Evolutionary conservation across 2,797 vertebrate genomes (phyloP).

Genomic region (Macropodus opercularis): DNA sequence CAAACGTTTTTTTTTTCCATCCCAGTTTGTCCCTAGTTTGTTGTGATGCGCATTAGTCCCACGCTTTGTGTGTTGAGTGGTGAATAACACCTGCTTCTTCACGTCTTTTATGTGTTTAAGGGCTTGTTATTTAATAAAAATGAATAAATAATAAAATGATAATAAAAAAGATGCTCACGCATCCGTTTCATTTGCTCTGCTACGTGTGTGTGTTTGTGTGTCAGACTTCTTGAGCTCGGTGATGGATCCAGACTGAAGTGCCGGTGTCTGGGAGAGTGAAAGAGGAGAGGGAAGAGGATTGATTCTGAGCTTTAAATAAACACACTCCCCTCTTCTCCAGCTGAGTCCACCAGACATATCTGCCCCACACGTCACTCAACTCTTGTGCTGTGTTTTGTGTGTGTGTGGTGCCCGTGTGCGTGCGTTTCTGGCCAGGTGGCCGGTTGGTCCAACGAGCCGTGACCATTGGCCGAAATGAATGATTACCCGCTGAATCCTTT

Average conservation of each 20-base stretch:
- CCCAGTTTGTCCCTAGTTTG: no score
- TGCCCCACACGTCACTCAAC: conserved; percentile 50
- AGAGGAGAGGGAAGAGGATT: conserved; percentile 57
- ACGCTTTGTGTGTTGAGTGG: no score
- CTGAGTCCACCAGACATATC: conserved; percentile 69
- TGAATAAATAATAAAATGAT: no score
- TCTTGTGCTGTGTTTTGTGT: conserved; percentile 5
- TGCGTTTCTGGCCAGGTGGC: not conserved
- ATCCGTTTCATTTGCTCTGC: conserved; percentile 9
- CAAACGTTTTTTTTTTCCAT: no score
- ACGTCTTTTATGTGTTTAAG: conserved; percentile 5
- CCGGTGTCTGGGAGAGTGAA: conserved; percentile 43
- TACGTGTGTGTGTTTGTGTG: conserved; percentile 9
- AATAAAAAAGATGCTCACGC: no score
- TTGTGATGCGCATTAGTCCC: no score
- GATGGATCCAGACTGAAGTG: conserved; percentile 31
- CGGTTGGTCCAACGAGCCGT: not conserved
- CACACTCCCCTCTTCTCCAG: conserved; percentile 69
- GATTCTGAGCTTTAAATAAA: conserved; percentile 82
- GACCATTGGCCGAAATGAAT: conserved; percentile 16
- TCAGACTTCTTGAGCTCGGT: conserved; percentile 29
- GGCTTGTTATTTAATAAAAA: not conserved
- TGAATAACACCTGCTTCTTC: not conserved
- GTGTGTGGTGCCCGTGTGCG: conserved; percentile 1
- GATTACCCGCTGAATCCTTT: conserved; percentile 20